Base-by-base conservation (phyloP, 2,797 vertebrate genomes). In the Chloroceryle inda region DNA sequence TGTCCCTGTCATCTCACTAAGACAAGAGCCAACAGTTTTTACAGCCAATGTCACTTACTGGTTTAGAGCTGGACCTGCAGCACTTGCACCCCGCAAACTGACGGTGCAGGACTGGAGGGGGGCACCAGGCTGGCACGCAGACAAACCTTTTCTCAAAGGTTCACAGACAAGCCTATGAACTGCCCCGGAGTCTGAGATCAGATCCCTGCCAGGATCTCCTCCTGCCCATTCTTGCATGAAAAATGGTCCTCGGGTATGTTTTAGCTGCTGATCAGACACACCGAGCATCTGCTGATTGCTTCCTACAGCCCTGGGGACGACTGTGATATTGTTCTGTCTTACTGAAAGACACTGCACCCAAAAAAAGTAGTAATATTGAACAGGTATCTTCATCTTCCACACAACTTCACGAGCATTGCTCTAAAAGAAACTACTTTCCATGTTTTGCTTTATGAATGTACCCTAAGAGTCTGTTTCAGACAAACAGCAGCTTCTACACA, bases 221-320 rank as follows among this genome's bases (percentile, higher is more conserved):
- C 42, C 13, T 38, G n/a, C 13, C 6, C 1, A 0, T 21, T 44
- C 29, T 33, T 8, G 4, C 4, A 47, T 3, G 12, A 63, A 44
- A 77, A 53, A 58, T 0, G 5, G 58, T 31, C 33, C 52, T 49
- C 17, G 9, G 13, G 18, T 53, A 15, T 24, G 71, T 56, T 55
- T 29, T 21, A n/a, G 45, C 63, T 73, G 33, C n/a, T 38, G 17
- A 50, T 12, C n/a, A 37, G 31, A 15, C 49, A 20, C 27, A 42
- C 27, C 5, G 18, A 69, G 38, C 17, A 35, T 49, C 73, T 37
- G 40, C 42, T 11, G 14, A 56, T 31, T n/a, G 10, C 18, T n/a
- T 53, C 45, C 45, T 20, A 52, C 42, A 80, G 58, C 53, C 59
- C 6, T 6, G 19, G 37, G 24, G 26, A 76, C 27, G 12, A 24